Base-by-base conservation (phyloP, 2,113 vertebrate genomes). In the Equus przewalskii region DNA sequence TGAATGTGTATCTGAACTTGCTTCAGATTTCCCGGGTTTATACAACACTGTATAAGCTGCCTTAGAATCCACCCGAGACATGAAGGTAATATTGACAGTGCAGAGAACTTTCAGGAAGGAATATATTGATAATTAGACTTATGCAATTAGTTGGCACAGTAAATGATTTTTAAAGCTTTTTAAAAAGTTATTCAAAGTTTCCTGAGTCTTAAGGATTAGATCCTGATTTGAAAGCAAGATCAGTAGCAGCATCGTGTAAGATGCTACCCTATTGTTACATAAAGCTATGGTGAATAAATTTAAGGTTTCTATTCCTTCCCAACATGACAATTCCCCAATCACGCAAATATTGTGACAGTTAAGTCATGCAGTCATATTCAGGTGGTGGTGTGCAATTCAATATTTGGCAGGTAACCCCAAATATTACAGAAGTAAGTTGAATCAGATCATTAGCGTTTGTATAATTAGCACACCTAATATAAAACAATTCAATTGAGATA, bases 401-500 rank as follows among this genome's bases (percentile, higher is more conserved):
- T 64, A 91, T 75, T 76, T 96, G 36, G 76, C 83, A 94, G 58
- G 41, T 91, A 80, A 83, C 7, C 33, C 56, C 5, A 8, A 92
- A 85, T 60, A 75, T 56, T 75, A 46, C 0, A 67, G 70, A 97
- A 88, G 76, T 87, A 94, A 97, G 93, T 44, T 36, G 62, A 96
- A 84, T 91, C 30, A 62, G 64, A 80, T 83, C 70, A 86, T 90
- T 96, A 36, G 24, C 67, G 33, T 81, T 83, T 96, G 3, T 76
- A 87, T 65, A 94, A 97, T 65, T 73, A 85, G 70, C 19, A 92
- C 16, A 64, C 86, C 58, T 78, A 84, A 73, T 49, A 78, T 49
- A 90, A 92, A 90, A 93, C 79, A 85, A 79, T 86, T 92, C 79
- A 91, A 83, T 1, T 84, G 84, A 94, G 60, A 80, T 91, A 95